phyloP scores from a whole-genome alignment of 2,797 vertebrate genomes.

The Melanotaenia boesemani region DNA sequence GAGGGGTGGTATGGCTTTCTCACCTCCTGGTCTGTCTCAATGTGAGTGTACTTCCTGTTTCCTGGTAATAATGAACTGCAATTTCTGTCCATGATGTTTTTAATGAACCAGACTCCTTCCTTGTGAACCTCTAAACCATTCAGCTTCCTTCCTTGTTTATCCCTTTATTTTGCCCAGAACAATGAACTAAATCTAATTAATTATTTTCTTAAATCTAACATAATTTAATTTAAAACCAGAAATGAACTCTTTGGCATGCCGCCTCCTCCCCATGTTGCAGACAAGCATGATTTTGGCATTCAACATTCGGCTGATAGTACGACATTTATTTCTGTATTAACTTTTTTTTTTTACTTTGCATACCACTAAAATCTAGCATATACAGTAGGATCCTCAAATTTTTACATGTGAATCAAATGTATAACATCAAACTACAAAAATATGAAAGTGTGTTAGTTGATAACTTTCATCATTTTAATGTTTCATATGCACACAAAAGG shows the following conservation, averaged over 20 bases:
- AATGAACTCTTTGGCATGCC: not conserved
- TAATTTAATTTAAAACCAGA: not conserved
- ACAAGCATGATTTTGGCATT: not conserved
- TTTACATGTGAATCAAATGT: not conserved
- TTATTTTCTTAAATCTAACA: not conserved
- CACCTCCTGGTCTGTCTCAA: slow-evolving; percentile 51
- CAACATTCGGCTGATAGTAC: too few relatives aligned
- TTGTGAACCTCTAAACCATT: not conserved
- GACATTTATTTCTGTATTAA: not conserved
- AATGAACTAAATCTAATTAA: not conserved
- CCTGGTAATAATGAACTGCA: slow-evolving; percentile 35
- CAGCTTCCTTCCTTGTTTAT: not conserved
- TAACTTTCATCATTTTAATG: not conserved
- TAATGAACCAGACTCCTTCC: slow-evolving; percentile 13
- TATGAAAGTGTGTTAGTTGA: not conserved
- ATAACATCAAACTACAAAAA: not conserved
- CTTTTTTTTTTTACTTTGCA: too few relatives aligned
- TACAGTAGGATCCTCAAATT: not conserved
- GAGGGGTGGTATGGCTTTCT: slow-evolving; percentile 79
- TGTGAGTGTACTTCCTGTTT: slow-evolving; percentile 59
- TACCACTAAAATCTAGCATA: too few relatives aligned
- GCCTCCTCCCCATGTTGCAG: slow-evolving; percentile 15
- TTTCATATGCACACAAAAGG: not conserved
- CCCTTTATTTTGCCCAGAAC: not conserved
- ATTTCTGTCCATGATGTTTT: slow-evolving; percentile 19